Percentiles rank a stretch among this genome's conserved stretches.
These are phyloP conservation scores for Trichogramma dendrolimi DNA, from an alignment of 2,888 invertebrate genomes.

Conservation along the genomic window DNA sequence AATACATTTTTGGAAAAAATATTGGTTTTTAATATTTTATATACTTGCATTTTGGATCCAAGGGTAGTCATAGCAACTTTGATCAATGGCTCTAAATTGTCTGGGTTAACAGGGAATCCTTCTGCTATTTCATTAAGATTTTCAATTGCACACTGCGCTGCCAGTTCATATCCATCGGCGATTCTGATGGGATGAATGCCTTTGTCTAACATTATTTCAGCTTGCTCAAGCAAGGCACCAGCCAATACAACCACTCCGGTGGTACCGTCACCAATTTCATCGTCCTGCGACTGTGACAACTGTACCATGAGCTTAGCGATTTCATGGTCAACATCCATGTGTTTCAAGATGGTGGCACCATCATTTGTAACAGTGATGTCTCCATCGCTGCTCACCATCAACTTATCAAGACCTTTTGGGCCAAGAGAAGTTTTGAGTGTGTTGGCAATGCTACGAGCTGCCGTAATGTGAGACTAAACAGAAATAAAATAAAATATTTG, in stretches of 20 bases:
- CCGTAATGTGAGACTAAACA: constrained; percentile 91
- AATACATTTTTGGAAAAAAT: not conserved
- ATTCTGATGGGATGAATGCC: constrained; percentile 99
- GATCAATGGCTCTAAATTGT: constrained; percentile 82
- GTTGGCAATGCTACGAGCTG: constrained; percentile 88
- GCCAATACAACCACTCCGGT: constrained; percentile 92
- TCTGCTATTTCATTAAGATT: constrained; percentile 87
- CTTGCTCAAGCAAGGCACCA: constrained; percentile 92
- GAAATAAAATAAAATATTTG: constrained; percentile 17
- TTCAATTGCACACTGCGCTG: constrained; percentile 81
- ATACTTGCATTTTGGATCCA: constrained; percentile 85
- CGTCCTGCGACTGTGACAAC: constrained; percentile 96
- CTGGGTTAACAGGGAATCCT: constrained; percentile 78
- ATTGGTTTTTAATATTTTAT: not conserved
- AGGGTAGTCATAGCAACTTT: constrained; percentile 97
- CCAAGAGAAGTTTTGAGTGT: constrained; percentile 91
- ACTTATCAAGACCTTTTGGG: constrained; percentile 95
- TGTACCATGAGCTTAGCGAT: constrained; percentile 98
- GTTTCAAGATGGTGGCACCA: constrained; percentile 97
- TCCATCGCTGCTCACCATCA: constrained; percentile 95
- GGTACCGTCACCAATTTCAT: constrained; percentile 99
- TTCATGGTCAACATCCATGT: constrained; percentile 99
- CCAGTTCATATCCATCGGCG: constrained; percentile 97
- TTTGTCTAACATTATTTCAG: constrained; percentile 84
- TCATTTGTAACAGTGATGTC: constrained; percentile 98